Evolutionary conservation across 2,797 vertebrate species (phyloP), one percentile per base, ranked within the genome.

Genomic region (Myotis pilosus): DNA sequence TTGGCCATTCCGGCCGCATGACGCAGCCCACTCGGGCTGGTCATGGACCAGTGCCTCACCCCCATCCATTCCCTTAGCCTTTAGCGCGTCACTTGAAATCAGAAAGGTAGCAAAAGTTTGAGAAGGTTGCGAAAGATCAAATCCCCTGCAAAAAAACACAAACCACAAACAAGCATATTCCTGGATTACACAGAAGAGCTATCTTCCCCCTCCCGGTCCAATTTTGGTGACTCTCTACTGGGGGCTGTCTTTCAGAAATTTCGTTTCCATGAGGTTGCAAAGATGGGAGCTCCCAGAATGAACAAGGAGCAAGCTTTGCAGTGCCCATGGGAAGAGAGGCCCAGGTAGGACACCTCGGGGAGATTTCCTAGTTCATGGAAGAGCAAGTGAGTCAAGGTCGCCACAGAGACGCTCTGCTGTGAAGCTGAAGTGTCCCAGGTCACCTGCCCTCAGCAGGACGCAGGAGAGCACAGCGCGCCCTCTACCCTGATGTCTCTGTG

Each of bases 31-130:
- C 97, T 98, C 98, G 98, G 96, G 97, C 93, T 94, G 91, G 96
- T 97, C 97, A 94, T 96, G 98, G 98, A 97, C 98, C 98, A 98
- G 92, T 97, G 96, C 96, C 91, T 98, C 98, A 98, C 98, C 98
- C 96, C 97, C 97, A 98, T 98, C 98, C 97, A 97, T 98, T 97
- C 96, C 95, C 97, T 97, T 98, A 98, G 96, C 98, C 98, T 98
- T 98, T 98, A 98, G 97, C 97, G 95, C 98, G 97, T 97, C 97
- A 68, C 93, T 97, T 97, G 95, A 97, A 98, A 98, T 98, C 96
- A 98, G 95, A 97, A 98, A 98, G 97, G 97, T 98, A 98, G 96
- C 97, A 97, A 98, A 97, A 96, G 96, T 97, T 97, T 96, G 72
- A 96, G 96, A 85, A 98, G 96, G 96, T 98, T 97, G 96, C 96